Evolutionary conservation across 2,113 vertebrate genomes (phyloP), one percentile per base, ranked within the genome.

Genomic region (Festucalex cinctus): DNA sequence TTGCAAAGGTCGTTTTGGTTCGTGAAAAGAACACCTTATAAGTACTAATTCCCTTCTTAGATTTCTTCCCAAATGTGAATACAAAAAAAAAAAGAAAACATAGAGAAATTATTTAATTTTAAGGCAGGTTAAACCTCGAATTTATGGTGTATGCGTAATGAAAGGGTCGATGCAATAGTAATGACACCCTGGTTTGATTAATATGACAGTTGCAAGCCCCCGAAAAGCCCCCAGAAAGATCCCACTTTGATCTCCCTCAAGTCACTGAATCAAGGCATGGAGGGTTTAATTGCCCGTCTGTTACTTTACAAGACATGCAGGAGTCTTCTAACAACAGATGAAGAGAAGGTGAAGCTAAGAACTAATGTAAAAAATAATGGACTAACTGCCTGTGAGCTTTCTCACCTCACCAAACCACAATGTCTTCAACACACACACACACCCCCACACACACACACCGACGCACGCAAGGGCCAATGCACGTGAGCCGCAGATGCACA

Each of bases 171-270:
- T 70, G 69, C 68, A 70, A 36, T 22, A 64, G 78, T 90, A 91
- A 92, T 89, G 79, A 90, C 89, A 90, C 81, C 82, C 83, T 73
- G 32, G 65, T 60, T 75, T 80, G 85, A 90, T 57, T 88, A 90
- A 90, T 86, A 84, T 81, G 77, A 82, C 69, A 66, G 67, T 72
- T 70, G 69, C 66, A 75, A 76, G 81, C 73, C 73, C 68, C 75
- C 83, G 70, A 86, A 87, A 84, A 74, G 80, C 75, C 74, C 68
- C 74, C 83, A 77, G 83, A 86, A 83, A 79, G 69, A 82, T 74
- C 68, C 60, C 65, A 83, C 63, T 80, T 90, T 90, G 85, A 90
- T 86, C 84, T 89, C 80, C 62, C 20, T 49, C 89, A 89, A 90
- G 87, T 75, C 83, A 82, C 74, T 80, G 73, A 84, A 87, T 88